Conservation (phyloP, 2,888 invertebrate genomes). For the Cheilosia impressa region DNA sequence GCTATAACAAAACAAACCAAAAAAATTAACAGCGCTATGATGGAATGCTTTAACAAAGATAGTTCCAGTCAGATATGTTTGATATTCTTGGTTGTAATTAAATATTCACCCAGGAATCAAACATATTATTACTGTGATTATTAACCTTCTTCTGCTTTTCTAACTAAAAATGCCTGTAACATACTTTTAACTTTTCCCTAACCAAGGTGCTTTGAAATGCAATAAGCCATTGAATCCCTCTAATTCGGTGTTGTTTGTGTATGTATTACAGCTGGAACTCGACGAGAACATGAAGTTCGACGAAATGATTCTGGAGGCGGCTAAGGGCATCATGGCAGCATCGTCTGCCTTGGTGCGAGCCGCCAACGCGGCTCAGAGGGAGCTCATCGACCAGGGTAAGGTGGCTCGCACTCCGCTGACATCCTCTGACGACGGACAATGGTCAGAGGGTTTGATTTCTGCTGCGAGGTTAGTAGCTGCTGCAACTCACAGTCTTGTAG, state of each 20-base stretch:
- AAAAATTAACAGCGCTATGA: conserved; percentile 55
- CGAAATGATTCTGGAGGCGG: conserved; percentile 99
- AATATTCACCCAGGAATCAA: conserved; percentile 98
- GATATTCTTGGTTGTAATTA: conserved; percentile 99
- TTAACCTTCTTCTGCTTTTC: conserved; percentile 79
- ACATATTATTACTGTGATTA: conserved; percentile 97
- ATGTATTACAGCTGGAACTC: conserved; percentile 79
- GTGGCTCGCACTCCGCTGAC: conserved; percentile 92
- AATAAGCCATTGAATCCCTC: background rate
- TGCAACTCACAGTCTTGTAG: conserved; percentile 98
- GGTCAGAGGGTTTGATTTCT: conserved; percentile 98
- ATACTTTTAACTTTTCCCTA: conserved; percentile 34
- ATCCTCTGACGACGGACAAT: conserved; percentile 97
- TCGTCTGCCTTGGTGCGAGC: conserved; percentile 98
- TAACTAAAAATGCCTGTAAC: conserved; percentile 62
- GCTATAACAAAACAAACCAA: conserved; percentile 15
- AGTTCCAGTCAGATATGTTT: conserved; percentile 99
- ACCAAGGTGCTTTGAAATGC: conserved; percentile 15
- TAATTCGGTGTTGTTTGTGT: conserved; percentile 17
- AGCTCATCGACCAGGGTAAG: conserved; percentile 96
- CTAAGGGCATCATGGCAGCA: conserved; percentile 98
- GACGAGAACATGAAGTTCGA: conserved; percentile 98
- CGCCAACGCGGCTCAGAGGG: conserved; percentile 98
- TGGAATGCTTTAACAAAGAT: conserved; percentile 76
- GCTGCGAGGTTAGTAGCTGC: conserved; percentile 98